Evolutionary conservation across 2,888 invertebrate species (phyloP), one percentile per base, ranked within the genome.

Genomic region (Drosophila barbarae): DNA sequence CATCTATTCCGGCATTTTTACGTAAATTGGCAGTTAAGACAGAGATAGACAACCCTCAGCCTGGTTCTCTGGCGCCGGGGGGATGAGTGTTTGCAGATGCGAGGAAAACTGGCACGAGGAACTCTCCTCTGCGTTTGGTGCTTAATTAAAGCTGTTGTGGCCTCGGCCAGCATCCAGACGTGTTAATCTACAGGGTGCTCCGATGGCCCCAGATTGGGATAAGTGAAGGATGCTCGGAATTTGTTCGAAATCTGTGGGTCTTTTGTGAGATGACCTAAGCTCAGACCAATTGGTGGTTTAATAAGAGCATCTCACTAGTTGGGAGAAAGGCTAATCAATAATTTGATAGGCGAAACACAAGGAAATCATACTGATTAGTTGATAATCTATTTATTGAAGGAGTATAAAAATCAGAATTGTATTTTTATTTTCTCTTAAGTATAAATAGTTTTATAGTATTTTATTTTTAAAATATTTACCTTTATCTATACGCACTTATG

Each of bases 11-110:
- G 54, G 73, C 77, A 80, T 75, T 77, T 77, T 75, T 73, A 75
- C 73, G 64, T 60, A 80, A 77, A 80, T 80, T 80, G 77, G 73
- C 78, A 75, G 75, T 73, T 75, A 64, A 71, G 81, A 75, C 73
- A 67, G 75, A 72, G 66, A 55, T 51, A 52, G 49, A 65, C 49
- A 53, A 54, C 41, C 53, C 50, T 44, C 52, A 49, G 56, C 54
- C 63, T 58, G 42, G 57, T 66, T 76, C 59, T 51, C 32, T 32
- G 32, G 32, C 56, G 30, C 39, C 50, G 30, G 39, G 51, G 5
- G 18, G 38, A 49, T 26, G 51, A 44, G 51, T 34, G 63, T 46
- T 66, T 50, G 8, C 46, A 18, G 42, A 23, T 42, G 2, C 21
- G 8, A 28, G 4, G 13, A 12, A 12, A 46, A 18, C 46, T 46